Evolutionary conservation across 2,113 vertebrate genomes (phyloP).

Genomic region (Tichodroma muraria): DNA sequence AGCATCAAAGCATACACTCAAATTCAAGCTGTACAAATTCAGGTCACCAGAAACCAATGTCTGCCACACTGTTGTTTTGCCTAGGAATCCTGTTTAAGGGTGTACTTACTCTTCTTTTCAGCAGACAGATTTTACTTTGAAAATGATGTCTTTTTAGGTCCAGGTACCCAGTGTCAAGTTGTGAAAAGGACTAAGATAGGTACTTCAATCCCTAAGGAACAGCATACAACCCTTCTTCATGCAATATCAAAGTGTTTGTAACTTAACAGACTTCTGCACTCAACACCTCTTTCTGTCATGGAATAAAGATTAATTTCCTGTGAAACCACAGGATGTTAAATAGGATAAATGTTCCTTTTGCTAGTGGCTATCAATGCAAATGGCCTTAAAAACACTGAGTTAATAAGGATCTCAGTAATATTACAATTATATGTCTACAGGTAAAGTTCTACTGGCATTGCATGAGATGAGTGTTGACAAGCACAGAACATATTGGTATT

Average conservation of each 20-base stretch:
- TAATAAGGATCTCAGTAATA: not conserved
- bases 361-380: not conserved
- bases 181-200: not conserved
- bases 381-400: not conserved
- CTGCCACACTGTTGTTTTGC: not conserved
- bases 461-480: not conserved
- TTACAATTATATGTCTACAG: not conserved
- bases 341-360: not conserved
- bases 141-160: not conserved
- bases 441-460: not conserved
- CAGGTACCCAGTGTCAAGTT: not conserved
- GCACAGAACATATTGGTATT: fast-evolving
- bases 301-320: not conserved
- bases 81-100: not conserved
- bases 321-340: not conserved
- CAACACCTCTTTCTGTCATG: not conserved
- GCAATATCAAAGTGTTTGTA: not conserved
- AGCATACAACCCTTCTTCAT: not conserved
- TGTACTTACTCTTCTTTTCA: not conserved
- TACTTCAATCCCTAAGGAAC: not conserved
- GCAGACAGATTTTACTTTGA: not conserved
- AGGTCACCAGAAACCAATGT: not conserved
- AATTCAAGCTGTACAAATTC: not conserved
- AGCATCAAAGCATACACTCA: not conserved
- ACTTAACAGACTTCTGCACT: not conserved